A percentile compares a stretch with the other conserved stretches of the same genome.
phyloP scores from a whole-genome alignment of 2,113 vertebrate species.

The Oenanthe melanoleuca region DNA sequence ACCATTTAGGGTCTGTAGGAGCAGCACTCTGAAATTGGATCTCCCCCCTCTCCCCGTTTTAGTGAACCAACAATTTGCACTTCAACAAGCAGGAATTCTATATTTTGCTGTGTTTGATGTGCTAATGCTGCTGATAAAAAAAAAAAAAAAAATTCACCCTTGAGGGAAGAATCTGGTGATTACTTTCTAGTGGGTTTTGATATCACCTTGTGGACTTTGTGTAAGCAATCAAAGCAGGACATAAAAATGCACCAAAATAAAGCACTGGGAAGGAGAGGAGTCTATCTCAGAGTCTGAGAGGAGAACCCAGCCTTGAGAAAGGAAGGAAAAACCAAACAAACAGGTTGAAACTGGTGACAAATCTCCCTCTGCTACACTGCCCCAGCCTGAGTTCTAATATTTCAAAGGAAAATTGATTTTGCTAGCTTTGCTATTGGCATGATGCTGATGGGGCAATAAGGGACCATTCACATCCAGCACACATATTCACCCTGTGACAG shows the following conservation, averaged over 20 bases:
- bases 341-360: background rate
- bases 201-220: background rate
- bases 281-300: background rate
- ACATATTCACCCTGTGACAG: background rate
- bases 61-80: background rate
- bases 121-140: background rate
- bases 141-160: background rate
- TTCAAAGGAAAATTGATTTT: conserved; percentile 52
- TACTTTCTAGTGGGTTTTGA: background rate
- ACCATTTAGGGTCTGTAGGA: background rate
- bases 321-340: background rate
- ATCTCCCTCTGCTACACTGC: background rate
- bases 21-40: background rate
- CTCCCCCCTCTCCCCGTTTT: background rate
- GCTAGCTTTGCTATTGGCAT: background rate
- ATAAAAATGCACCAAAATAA: background rate
- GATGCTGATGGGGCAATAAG: conserved; percentile 22
- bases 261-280: background rate
- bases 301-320: background rate
- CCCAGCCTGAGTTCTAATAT: background rate
- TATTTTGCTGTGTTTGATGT: background rate
- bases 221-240: background rate
- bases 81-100: background rate
- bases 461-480: background rate
- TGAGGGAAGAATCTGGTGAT: background rate